Evolutionary conservation across 2,113 vertebrate species (phyloP).

Genomic region (Merops nubicus): DNA sequence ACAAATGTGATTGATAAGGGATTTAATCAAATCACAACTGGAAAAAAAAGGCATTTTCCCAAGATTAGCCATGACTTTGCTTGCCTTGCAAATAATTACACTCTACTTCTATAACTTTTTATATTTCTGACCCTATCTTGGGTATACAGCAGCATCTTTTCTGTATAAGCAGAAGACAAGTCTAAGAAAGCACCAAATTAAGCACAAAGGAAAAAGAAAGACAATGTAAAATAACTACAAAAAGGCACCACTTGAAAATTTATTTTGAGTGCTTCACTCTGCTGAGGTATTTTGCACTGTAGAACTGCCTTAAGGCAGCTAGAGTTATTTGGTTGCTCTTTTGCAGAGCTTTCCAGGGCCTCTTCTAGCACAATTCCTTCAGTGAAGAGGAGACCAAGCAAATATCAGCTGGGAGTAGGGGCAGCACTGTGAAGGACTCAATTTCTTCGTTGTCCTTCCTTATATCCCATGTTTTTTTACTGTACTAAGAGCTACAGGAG

Average conservation of each 20-base stretch:
- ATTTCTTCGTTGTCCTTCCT: not conserved
- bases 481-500: not conserved
- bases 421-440: accelerated
- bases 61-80: not conserved
- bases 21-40: not conserved
- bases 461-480: not conserved
- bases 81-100: not conserved
- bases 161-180: not conserved
- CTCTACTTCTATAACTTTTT: not conserved
- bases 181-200: not conserved
- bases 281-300: not conserved
- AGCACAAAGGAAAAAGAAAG: not conserved
- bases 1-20: accelerated
- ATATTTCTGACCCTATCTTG: not conserved
- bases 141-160: not conserved
- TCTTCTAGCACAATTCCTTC: not conserved
- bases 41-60: not conserved
- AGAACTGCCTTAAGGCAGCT: not conserved
- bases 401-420: not conserved
- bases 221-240: not conserved
- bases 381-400: accelerated
- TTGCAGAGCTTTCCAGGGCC: not conserved
- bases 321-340: not conserved
- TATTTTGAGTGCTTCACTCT: not conserved
- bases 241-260: not conserved